phyloP scores from a whole-genome alignment of 2,888 invertebrate species.

The Lasioglossum oenotherae region DNA sequence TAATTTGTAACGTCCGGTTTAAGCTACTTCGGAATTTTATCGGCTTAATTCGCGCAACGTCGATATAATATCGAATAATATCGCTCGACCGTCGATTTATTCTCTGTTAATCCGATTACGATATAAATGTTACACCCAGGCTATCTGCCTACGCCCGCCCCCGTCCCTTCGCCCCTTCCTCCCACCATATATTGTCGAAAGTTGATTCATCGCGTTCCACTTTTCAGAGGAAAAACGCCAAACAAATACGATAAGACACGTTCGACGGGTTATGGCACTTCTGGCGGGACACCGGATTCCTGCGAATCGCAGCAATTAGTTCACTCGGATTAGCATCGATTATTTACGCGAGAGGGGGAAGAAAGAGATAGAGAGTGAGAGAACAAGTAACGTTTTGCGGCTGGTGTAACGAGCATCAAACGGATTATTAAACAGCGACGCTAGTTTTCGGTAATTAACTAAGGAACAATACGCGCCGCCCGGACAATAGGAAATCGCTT shows the following conservation, averaged over 20 bases:
- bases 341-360: neutral
- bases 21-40: conserved; percentile 55
- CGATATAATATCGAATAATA: conserved; percentile 50
- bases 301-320: neutral
- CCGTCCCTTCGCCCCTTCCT: neutral
- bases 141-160: neutral
- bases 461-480: conserved; percentile 23
- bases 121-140: conserved; percentile 34
- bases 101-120: conserved; percentile 48
- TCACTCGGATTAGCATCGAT: neutral
- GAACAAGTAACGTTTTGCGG: neutral
- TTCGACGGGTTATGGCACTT: neutral
- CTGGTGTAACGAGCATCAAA: neutral
- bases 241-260: neutral
- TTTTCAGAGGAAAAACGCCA: neutral
- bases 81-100: conserved; percentile 44
- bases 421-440: conserved; percentile 40
- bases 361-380: no score
- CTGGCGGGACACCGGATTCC: neutral
- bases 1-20: conserved; percentile 44
- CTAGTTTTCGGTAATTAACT: conserved; percentile 49
- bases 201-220: neutral
- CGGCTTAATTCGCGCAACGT: conserved; percentile 25
- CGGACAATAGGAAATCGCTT: conserved; percentile 36
- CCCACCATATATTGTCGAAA: neutral